Percentiles rank a stretch among this genome's conserved stretches.
Conservation (phyloP, 2,888 invertebrate genomes). For the Caenorhabditis virilis region DNA sequence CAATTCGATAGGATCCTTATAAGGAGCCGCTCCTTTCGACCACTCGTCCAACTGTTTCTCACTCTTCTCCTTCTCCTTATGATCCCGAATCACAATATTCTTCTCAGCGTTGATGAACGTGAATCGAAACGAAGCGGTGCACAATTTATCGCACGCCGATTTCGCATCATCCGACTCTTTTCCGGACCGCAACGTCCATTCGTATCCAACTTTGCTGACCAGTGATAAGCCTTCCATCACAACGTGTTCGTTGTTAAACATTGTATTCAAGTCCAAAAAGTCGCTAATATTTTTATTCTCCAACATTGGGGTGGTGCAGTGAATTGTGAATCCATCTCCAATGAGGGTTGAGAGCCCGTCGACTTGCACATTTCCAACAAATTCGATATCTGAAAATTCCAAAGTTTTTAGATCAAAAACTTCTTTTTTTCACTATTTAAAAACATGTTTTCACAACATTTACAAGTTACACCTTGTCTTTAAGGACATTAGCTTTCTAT, state of each 20-base stretch:
- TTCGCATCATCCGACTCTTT: constrained; percentile 43
- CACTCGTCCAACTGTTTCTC: constrained; percentile 38
- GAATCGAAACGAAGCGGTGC: constrained; percentile 38
- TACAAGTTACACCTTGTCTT: no score
- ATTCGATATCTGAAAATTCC: constrained; percentile 34
- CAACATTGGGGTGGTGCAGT: constrained; percentile 19
- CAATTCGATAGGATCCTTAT: constrained; percentile 41
- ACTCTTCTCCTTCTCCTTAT: constrained; percentile 18
- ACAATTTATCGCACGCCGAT: constrained; percentile 31
- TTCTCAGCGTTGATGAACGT: constrained; percentile 41
- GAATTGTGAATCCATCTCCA: constrained; percentile 30
- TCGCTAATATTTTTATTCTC: constrained; percentile 24
- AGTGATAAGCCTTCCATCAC: constrained; percentile 32
- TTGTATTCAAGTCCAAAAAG: constrained; percentile 43
- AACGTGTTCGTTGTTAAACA: constrained; percentile 53
- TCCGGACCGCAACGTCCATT: constrained; percentile 46
- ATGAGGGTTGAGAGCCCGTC: constrained; percentile 33
- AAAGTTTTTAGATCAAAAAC: no score
- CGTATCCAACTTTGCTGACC: constrained; percentile 33
- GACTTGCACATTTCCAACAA: constrained; percentile 40
- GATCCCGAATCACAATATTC: constrained; percentile 32
- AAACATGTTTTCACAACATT: background rate
- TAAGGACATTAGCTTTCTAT: no score
- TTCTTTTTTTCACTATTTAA: background rate
- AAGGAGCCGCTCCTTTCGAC: constrained; percentile 39